A percentile compares a stretch with the other conserved stretches of the same genome.
These are phyloP conservation scores for Nephrocerus scutellatus DNA, from an alignment of 2,888 invertebrate genomes.

Conservation along the genomic window DNA sequence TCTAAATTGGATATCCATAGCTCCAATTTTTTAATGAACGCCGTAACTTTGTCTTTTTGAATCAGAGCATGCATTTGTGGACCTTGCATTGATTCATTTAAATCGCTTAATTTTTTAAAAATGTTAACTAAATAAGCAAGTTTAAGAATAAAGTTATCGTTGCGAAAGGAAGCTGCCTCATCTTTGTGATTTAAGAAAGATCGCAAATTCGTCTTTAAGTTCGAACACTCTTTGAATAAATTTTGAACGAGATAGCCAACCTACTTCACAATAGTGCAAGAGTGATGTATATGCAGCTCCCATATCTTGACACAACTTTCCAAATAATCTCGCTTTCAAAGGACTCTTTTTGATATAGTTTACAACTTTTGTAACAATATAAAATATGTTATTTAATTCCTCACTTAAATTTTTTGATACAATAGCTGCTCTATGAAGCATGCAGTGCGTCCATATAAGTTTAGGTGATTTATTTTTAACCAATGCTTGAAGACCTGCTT, in stretches of 20 bases:
- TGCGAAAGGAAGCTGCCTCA: slow-evolving; percentile 7
- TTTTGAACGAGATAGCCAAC: slow-evolving; percentile 9
- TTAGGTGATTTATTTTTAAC: slow-evolving; percentile 10
- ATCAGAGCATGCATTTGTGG: slow-evolving; percentile 12
- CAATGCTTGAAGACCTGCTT: slow-evolving; percentile 13
- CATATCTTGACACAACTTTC: too few relatives aligned
- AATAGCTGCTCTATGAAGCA: slow-evolving; percentile 12
- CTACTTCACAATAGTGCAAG: slow-evolving; percentile 8
- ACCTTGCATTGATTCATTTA: slow-evolving; percentile 11
- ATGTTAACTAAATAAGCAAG: slow-evolving; percentile 11
- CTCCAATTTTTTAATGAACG: slow-evolving; percentile 11
- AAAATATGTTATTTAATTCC: too few relatives aligned
- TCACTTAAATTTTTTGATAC: slow-evolving; percentile 5
- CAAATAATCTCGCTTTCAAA: slow-evolving; percentile 9
- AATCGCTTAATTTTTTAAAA: slow-evolving; percentile 12
- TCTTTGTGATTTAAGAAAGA: slow-evolving; percentile 7
- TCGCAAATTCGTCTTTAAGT: slow-evolving; percentile 12
- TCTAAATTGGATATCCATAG: slow-evolving; percentile 4
- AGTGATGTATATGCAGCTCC: too few relatives aligned
- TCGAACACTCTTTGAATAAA: slow-evolving; percentile 10
- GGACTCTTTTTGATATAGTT: slow-evolving; percentile 14
- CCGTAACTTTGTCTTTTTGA: slow-evolving; percentile 13
- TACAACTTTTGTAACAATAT: slow-evolving; percentile 11
- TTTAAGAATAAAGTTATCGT: slow-evolving; percentile 15
- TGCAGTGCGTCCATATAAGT: slow-evolving; percentile 13